Percentiles rank a stretch among this genome's conserved stretches.
Evolutionary conservation across 2,888 invertebrate species (phyloP).

Genomic region (Lucinisca nassula): DNA sequence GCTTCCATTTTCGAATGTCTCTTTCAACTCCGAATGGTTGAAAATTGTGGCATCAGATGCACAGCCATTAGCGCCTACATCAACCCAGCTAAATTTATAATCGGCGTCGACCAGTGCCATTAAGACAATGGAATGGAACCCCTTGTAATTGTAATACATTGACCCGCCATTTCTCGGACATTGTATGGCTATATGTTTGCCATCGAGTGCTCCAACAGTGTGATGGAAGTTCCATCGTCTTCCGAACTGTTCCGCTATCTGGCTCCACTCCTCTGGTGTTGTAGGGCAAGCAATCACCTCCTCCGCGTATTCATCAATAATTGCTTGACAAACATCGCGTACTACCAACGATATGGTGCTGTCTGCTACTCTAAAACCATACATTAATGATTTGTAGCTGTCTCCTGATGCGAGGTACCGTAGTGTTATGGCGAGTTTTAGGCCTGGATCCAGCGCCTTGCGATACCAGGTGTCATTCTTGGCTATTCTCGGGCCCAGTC

Average conservation of each 20-base stretch:
- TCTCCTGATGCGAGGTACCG: slow-evolving; percentile 7
- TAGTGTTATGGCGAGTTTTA: neutral
- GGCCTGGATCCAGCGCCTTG: neutral
- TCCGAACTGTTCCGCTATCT: slow-evolving; percentile 29
- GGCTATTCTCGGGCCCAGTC: slow-evolving; percentile 6
- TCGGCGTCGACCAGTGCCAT: slow-evolving; percentile 63
- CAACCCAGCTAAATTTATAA: slow-evolving; percentile 59
- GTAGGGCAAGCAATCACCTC: slow-evolving; percentile 43
- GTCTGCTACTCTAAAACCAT: slow-evolving; percentile 3
- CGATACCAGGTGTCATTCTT: slow-evolving; percentile 24
- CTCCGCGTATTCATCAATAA: slow-evolving; percentile 35
- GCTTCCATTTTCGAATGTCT: slow-evolving; percentile 33
- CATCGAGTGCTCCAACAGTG: slow-evolving; percentile 50
- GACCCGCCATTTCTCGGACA: slow-evolving; percentile 51
- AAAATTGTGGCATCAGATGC: slow-evolving; percentile 59
- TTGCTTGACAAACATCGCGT: slow-evolving; percentile 42
- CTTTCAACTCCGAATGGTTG: slow-evolving; percentile 55
- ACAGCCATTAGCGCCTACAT: neutral
- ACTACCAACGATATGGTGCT: slow-evolving; percentile 32
- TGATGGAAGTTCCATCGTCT: slow-evolving; percentile 32
- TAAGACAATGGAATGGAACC: slow-evolving; percentile 50
- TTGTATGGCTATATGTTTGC: slow-evolving; percentile 58
- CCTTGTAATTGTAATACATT: slow-evolving; percentile 61
- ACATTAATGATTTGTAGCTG: neutral
- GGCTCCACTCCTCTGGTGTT: slow-evolving; percentile 20